Conservation (phyloP, 2,888 invertebrate genomes). For the Ormyrus thymus region DNA sequence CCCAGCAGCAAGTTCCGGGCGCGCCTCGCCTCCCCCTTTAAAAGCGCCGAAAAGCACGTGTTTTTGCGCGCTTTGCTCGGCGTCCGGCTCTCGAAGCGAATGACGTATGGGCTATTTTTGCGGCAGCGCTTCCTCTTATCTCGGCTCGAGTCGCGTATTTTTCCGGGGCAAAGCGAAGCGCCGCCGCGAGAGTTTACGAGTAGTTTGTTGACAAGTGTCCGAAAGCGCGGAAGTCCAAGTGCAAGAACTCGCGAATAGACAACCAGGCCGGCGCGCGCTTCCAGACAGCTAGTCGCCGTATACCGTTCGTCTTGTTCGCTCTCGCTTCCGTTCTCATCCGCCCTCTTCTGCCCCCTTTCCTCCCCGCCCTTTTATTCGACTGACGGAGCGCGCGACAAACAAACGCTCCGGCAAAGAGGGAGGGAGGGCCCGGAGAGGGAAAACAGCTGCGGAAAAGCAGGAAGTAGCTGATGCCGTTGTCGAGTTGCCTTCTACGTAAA, state of each 20-base stretch:
- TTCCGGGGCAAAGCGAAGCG: not conserved
- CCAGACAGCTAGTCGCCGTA: constrained; percentile 40
- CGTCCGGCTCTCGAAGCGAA: not conserved
- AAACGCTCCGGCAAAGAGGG: not conserved
- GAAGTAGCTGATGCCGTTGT: not conserved
- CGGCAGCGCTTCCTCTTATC: constrained; percentile 25
- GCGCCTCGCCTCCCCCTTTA: no score
- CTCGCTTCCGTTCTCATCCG: not conserved
- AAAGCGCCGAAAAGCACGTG: constrained; percentile 29
- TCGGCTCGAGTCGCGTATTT: constrained; percentile 27
- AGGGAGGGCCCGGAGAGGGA: not conserved
- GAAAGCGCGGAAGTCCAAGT: not conserved
- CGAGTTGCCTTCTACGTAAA: not conserved
- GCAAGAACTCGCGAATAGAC: constrained; percentile 19
- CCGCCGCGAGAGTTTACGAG: constrained; percentile 38
- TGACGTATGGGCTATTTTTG: constrained; percentile 39
- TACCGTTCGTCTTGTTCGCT: constrained; percentile 7
- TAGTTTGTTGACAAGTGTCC: constrained; percentile 51
- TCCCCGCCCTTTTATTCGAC: constrained; percentile 7
- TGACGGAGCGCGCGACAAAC: constrained; percentile 16
- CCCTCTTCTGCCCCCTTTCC: not conserved
- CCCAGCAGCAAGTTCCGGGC: no score
- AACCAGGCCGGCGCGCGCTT: constrained; percentile 1
- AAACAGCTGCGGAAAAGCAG: constrained; percentile 14
- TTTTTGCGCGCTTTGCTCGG: constrained; percentile 11